phyloP scores from a whole-genome alignment of 2,888 invertebrate genomes.

The Marasmarcha lunaedactyla region DNA sequence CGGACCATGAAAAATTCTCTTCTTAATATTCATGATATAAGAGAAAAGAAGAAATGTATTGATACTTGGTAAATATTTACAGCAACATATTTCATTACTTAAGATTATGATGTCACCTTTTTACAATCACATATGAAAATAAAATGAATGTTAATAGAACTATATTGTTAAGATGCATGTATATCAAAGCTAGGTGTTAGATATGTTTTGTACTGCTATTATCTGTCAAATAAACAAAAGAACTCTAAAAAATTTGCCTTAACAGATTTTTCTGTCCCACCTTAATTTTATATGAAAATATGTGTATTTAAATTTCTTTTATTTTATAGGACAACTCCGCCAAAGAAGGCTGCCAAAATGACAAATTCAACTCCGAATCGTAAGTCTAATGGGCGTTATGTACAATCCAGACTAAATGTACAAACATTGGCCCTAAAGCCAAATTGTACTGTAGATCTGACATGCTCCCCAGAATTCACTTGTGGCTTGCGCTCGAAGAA shows the following conservation, averaged over 20 bases:
- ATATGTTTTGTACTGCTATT: too few relatives aligned
- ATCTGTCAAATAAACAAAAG: too few relatives aligned
- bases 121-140: too few relatives aligned
- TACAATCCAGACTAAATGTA: constrained; percentile 33
- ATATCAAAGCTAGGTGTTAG: too few relatives aligned
- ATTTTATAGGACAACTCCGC: not conserved
- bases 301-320: too few relatives aligned
- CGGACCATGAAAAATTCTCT: constrained; percentile 16
- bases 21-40: not conserved
- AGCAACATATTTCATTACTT: too few relatives aligned
- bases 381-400: constrained; percentile 21
- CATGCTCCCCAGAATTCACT: constrained; percentile 35
- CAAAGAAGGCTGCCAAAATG: constrained; percentile 24
- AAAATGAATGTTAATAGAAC: too few relatives aligned
- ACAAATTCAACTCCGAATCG: constrained; percentile 23
- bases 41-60: constrained; percentile 39
- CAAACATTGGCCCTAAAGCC: constrained; percentile 25
- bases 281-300: too few relatives aligned
- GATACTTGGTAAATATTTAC: constrained; percentile 31
- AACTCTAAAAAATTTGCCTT: too few relatives aligned
- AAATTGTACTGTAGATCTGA: constrained; percentile 36
- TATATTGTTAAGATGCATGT: too few relatives aligned
- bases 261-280: too few relatives aligned
- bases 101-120: too few relatives aligned
- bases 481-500: constrained; percentile 15